phyloP scores from a whole-genome alignment of 2,888 invertebrate species.

The Lutraria lutraria region DNA sequence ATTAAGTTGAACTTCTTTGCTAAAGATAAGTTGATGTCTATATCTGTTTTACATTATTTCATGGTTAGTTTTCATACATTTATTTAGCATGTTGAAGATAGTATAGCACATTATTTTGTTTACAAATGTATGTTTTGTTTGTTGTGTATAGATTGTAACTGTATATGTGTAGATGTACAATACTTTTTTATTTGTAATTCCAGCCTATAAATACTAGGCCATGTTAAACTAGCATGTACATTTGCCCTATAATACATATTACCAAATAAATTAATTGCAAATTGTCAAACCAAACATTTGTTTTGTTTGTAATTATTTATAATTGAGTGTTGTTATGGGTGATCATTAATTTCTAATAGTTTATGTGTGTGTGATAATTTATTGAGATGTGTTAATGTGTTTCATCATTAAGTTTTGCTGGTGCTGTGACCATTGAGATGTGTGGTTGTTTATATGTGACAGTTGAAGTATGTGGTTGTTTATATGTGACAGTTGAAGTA shows the following conservation, averaged over 20 bases:
- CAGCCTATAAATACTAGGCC: conserved; percentile 56
- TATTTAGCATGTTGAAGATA: neutral
- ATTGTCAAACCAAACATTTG: neutral
- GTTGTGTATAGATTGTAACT: conserved; percentile 42
- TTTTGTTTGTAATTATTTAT: too few relatives aligned
- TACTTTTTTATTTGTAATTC: conserved; percentile 54
- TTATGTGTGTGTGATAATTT: neutral
- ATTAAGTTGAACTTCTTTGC: neutral
- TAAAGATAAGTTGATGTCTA: neutral
- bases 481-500: too few relatives aligned
- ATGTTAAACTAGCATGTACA: conserved; percentile 65
- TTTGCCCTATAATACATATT: conserved; percentile 61
- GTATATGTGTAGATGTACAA: conserved; percentile 32
- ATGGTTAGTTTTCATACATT: neutral
- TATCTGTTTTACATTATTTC: neutral
- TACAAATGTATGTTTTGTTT: neutral
- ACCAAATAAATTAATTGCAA: conserved; percentile 48
- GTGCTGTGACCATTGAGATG: too few relatives aligned
- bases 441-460: too few relatives aligned
- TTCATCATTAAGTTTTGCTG: too few relatives aligned
- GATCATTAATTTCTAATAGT: neutral
- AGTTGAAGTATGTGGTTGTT: too few relatives aligned
- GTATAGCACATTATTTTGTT: neutral
- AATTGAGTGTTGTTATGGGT: neutral
- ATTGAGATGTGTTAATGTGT: too few relatives aligned